Percentiles rank a stretch among this genome's conserved stretches.
Evolutionary conservation across 2,113 vertebrate species (phyloP).

Genomic region (Tragulus kanchil): DNA sequence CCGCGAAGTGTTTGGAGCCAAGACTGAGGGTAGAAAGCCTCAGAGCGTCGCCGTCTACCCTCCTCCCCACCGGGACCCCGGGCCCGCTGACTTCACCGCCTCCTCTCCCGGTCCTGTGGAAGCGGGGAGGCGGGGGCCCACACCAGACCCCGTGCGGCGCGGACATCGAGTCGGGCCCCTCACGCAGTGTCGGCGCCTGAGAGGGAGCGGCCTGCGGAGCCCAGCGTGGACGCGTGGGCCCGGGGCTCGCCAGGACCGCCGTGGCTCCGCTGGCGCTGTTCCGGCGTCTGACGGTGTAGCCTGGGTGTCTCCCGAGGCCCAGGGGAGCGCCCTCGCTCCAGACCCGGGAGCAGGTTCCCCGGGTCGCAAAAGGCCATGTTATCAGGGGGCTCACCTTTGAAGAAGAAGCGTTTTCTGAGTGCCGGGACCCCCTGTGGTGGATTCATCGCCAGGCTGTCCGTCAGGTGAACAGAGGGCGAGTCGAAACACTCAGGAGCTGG

Average conservation of each 20-base stretch:
- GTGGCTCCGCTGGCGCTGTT: too few species aligned
- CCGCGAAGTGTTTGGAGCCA: not conserved
- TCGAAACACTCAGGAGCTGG: not conserved
- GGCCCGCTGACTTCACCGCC: accelerated
- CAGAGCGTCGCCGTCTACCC: too few species aligned
- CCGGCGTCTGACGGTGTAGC: not conserved
- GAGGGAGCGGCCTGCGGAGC: not conserved
- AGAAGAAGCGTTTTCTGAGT: not conserved
- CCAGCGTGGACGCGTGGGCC: not conserved
- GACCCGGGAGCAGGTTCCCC: not conserved
- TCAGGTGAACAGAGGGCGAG: not conserved
- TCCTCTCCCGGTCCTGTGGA: not conserved
- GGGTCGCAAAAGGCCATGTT: not conserved
- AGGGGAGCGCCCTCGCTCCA: not conserved
- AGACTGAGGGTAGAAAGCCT: not conserved
- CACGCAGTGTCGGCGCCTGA: accelerated
- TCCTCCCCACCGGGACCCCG: not conserved
- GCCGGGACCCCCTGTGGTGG: not conserved
- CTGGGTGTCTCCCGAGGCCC: not conserved
- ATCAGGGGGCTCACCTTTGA: not conserved
- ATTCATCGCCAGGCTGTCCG: too few species aligned
- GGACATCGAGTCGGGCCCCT: accelerated
- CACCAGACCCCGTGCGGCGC: too few species aligned
- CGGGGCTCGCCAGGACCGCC: not conserved
- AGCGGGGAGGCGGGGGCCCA: not conserved